A percentile compares a stretch with the other conserved stretches of the same genome.
Conservation (phyloP, 2,888 invertebrate genomes). For the Cetonia aurata region DNA sequence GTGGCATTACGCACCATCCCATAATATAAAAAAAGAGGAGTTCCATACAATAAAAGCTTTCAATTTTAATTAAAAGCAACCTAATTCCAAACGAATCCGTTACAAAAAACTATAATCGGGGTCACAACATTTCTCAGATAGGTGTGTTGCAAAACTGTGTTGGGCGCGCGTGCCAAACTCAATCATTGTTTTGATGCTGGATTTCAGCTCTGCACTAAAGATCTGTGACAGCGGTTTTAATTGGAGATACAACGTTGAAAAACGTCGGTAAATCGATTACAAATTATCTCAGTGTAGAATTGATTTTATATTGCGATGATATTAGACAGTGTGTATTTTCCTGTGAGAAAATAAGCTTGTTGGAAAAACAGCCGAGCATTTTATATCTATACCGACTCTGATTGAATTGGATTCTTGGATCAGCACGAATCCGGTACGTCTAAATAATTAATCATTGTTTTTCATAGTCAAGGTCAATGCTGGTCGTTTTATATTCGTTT, state of each 20-base stretch:
- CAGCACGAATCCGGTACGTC: slow-evolving; percentile 6
- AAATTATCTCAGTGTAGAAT: slow-evolving; percentile 7
- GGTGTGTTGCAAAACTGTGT: slow-evolving; percentile 14
- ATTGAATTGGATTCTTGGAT: slow-evolving; percentile 15
- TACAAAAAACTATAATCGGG: not conserved
- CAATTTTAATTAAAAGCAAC: not conserved
- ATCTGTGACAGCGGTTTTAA: no score
- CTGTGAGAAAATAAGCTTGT: not conserved
- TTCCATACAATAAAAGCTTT: slow-evolving; percentile 2
- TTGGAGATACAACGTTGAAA: not conserved
- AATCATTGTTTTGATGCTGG: slow-evolving; percentile 29
- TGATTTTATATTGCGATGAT: slow-evolving; percentile 11
- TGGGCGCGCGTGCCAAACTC: slow-evolving; percentile 31
- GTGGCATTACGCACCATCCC: slow-evolving; percentile 23
- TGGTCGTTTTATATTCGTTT: not conserved
- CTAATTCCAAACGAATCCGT: not conserved
- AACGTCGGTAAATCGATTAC: slow-evolving; percentile 5
- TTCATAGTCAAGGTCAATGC: slow-evolving; percentile 31
- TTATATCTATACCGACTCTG: slow-evolving; percentile 5
- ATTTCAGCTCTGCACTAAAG: slow-evolving; percentile 1
- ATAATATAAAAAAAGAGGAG: not conserved
- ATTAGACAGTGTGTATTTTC: slow-evolving; percentile 14
- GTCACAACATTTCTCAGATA: not conserved
- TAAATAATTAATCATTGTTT: slow-evolving; percentile 34
- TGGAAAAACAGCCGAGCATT: not conserved